These are phyloP conservation scores for Heliocidaris tuberculata DNA, from an alignment of 35 echinoderm and acorn worm species.

Conservation along the genomic window DNA sequence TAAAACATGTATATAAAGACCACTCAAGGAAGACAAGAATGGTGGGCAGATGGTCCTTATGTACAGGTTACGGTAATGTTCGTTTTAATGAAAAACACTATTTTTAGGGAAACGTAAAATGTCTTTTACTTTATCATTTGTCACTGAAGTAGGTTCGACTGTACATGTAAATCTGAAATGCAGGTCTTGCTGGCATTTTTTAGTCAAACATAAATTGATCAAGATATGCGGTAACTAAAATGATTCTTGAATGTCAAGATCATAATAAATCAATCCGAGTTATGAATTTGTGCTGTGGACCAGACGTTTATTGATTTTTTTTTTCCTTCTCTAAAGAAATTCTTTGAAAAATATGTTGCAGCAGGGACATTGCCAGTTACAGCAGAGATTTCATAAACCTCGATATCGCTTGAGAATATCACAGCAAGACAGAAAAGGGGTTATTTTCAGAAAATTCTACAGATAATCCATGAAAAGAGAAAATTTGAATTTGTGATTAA, in stretches of 20 bases:
- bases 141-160: no score
- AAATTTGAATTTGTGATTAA: not conserved
- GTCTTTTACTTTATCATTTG: no score
- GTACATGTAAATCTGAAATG: not conserved
- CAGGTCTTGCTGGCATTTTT: not conserved
- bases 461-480: not conserved
- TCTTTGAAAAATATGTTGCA: not conserved
- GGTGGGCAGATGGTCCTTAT: no score
- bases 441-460: not conserved
- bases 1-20: no score
- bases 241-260: not conserved
- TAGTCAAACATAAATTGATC: not conserved
- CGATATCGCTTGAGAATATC: no score
- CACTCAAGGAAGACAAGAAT: no score
- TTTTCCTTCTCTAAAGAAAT: not conserved
- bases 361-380: not conserved
- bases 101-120: no score
- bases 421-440: no score
- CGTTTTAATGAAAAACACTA: no score
- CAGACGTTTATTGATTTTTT: not conserved
- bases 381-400: not conserved
- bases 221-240: no score
- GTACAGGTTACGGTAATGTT: no score
- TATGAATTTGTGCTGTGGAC: not conserved
- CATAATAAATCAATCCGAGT: not conserved